phyloP scores from a whole-genome alignment of 2,797 vertebrate genomes.

The Dromococcyx pavoninus region DNA sequence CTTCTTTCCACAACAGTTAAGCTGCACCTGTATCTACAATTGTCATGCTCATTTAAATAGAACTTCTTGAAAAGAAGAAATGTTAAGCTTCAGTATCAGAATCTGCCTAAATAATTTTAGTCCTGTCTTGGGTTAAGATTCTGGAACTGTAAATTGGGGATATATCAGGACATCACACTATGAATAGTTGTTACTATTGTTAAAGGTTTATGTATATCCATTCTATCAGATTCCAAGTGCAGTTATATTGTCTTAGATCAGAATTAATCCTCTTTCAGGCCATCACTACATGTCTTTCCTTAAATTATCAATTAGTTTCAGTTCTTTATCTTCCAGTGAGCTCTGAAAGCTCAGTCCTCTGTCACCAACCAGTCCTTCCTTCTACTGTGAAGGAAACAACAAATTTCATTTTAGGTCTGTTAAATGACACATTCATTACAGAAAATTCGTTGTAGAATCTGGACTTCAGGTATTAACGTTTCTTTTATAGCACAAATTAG shows the following conservation, averaged over 20 bases:
- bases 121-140: not conserved
- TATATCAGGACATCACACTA: not conserved
- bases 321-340: not conserved
- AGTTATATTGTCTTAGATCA: not conserved
- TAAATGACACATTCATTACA: not conserved
- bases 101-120: not conserved
- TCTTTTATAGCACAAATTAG: not conserved
- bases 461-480: not conserved
- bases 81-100: not conserved
- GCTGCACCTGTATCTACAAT: not conserved
- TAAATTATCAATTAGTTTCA: not conserved
- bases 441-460: not conserved
- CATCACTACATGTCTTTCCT: not conserved
- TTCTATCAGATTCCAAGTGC: not conserved
- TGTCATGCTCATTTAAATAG: not conserved
- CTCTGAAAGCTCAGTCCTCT: not conserved
- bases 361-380: not conserved
- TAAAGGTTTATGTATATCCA: not conserved
- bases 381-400: not conserved
- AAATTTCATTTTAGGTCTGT: not conserved
- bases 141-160: not conserved
- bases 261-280: not conserved
- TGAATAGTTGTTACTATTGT: not conserved
- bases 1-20: not conserved
- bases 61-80: not conserved